phyloP scores from a whole-genome alignment of 2,888 invertebrate species.

The Agrenia bidenticulata region DNA sequence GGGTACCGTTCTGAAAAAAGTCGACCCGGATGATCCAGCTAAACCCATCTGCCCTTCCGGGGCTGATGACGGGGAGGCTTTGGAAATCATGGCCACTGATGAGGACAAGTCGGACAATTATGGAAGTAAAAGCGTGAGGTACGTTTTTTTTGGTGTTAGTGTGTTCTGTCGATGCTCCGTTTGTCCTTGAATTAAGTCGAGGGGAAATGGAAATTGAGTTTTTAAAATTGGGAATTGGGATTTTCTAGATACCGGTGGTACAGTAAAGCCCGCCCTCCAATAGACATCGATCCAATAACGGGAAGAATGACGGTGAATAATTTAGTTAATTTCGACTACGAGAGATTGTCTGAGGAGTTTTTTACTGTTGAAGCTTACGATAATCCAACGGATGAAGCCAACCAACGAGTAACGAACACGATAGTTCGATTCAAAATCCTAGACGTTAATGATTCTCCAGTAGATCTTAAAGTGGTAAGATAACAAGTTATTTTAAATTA shows the following conservation, averaged over 20 bases:
- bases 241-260: conserved; percentile 29
- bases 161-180: too few relatives aligned
- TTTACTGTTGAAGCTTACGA: conserved; percentile 57
- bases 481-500: too few relatives aligned
- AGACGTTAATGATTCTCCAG: conserved; percentile 25
- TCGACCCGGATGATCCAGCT: neutral
- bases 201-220: too few relatives aligned
- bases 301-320: conserved; percentile 63
- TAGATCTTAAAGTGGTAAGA: conserved; percentile 25
- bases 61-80: neutral
- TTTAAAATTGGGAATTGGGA: too few relatives aligned
- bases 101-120: neutral
- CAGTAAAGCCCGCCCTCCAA: conserved; percentile 18
- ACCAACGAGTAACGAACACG: neutral
- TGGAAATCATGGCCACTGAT: conserved; percentile 24
- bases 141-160: too few relatives aligned
- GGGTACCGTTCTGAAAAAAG: neutral
- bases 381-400: neutral
- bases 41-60: conserved; percentile 11
- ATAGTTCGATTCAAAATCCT: conserved; percentile 24
- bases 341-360: conserved; percentile 62
- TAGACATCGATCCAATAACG: conserved; percentile 60
- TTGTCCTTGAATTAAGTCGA: too few relatives aligned
- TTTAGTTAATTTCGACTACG: conserved; percentile 65
- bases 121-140: too few relatives aligned